These are phyloP conservation scores for Labia minor DNA, from an alignment of 2,888 invertebrate genomes.

Conservation along the genomic window DNA sequence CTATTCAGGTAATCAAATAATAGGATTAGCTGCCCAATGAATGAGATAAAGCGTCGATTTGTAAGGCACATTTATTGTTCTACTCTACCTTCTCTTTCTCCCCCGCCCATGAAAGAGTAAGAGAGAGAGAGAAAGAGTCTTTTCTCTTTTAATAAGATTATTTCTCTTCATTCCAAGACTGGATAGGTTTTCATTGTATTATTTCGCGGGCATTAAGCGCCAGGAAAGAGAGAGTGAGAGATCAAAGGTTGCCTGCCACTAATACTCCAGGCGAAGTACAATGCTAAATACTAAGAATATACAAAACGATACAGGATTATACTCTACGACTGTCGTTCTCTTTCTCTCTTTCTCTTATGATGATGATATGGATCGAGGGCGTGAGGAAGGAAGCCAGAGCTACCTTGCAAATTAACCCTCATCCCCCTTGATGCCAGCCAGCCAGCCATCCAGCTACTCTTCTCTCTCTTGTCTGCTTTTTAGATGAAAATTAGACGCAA, in stretches of 20 bases:
- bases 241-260: neutral
- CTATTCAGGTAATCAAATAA: neutral
- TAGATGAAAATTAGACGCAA: constrained; percentile 13
- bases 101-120: neutral
- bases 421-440: neutral
- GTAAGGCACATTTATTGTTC: no score
- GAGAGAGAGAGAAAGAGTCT: neutral
- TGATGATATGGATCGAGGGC: neutral
- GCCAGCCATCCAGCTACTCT: neutral
- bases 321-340: neutral
- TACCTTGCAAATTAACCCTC: no score
- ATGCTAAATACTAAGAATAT: constrained; percentile 15
- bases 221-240: constrained; percentile 16
- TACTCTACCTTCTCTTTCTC: neutral
- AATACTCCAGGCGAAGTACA: neutral
- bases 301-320: constrained; percentile 16
- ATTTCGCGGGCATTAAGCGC: constrained; percentile 3
- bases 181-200: neutral
- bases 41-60: no score
- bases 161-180: constrained; percentile 8
- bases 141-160: constrained; percentile 13
- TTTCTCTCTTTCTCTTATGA: constrained; percentile 4
- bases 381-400: neutral
- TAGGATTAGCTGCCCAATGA: neutral
- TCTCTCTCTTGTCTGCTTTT: neutral